A percentile compares a stretch with the other conserved stretches of the same genome.
Evolutionary conservation across 1,140 invertebrate genomes (phyloP).

Genomic region (Meteorus sp.): DNA sequence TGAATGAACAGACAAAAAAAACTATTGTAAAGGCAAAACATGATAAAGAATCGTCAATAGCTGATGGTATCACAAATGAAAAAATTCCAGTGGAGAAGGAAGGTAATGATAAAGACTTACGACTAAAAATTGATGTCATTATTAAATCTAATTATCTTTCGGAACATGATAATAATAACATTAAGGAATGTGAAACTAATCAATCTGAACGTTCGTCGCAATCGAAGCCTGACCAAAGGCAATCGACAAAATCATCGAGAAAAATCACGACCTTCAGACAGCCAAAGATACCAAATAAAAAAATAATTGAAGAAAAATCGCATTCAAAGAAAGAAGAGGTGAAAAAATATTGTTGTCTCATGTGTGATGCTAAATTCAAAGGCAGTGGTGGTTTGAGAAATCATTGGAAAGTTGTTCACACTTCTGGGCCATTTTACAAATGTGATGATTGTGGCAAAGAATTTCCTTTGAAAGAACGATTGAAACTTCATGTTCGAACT

Average conservation of each 20-base stretch:
- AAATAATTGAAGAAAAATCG: neutral
- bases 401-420: slow-evolving; percentile 63
- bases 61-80: too few species aligned
- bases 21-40: slow-evolving; percentile 14
- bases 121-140: slow-evolving; percentile 42
- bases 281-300: neutral
- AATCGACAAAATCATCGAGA: neutral
- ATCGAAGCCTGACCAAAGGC: slow-evolving; percentile 5
- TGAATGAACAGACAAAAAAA: neutral
- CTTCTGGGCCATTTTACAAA: slow-evolving; percentile 62
- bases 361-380: slow-evolving; percentile 74
- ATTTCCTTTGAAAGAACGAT: slow-evolving; percentile 74
- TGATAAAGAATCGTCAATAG: too few species aligned
- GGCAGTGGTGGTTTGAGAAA: slow-evolving; percentile 71
- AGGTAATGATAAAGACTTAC: slow-evolving; percentile 36
- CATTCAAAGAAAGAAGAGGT: neutral
- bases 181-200: slow-evolving; percentile 21
- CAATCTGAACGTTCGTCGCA: slow-evolving; percentile 18
- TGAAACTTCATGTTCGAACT: slow-evolving; percentile 76
- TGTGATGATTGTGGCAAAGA: slow-evolving; percentile 73
- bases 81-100: too few species aligned
- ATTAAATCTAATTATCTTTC: slow-evolving; percentile 46
- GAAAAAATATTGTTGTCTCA: slow-evolving; percentile 66
- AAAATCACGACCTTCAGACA: neutral
- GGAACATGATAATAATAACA: slow-evolving; percentile 50